Evolutionary conservation across 1,140 invertebrate genomes (phyloP).

Genomic region (Drosophila takahashii): DNA sequence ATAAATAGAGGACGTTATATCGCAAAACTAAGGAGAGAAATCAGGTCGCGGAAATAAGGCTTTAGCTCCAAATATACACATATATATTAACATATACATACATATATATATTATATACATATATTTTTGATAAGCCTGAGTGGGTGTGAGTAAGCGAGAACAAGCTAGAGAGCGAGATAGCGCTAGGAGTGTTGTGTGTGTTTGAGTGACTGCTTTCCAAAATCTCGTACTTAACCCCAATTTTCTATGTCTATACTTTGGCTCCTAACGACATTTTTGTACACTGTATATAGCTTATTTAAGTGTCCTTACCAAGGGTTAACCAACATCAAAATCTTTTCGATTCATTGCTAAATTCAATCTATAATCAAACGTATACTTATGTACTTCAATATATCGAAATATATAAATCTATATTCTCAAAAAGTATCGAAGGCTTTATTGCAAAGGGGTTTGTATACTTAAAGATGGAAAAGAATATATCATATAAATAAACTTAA

Average conservation of each 20-base stretch:
- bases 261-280: conserved; percentile 46
- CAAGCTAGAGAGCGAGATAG: conserved; percentile 1
- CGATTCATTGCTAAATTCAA: conserved; percentile 50
- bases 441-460: too few species aligned
- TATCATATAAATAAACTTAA: too few species aligned
- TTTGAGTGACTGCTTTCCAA: conserved; percentile 33
- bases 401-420: conserved; percentile 45
- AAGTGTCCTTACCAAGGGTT: conserved; percentile 77
- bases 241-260: conserved; percentile 49
- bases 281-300: conserved; percentile 71
- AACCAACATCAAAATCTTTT: conserved; percentile 53
- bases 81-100: conserved; percentile 34
- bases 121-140: conserved; percentile 78
- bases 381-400: conserved; percentile 51
- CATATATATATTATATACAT: conserved; percentile 53
- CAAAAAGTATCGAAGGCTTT: conserved; percentile 4
- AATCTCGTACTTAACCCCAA: conserved; percentile 52
- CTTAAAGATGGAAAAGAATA: not conserved
- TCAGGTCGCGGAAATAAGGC: conserved; percentile 19
- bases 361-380: conserved; percentile 49
- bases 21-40: not conserved
- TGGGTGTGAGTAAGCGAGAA: conserved; percentile 37
- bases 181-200: conserved; percentile 7
- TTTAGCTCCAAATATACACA: conserved; percentile 47
- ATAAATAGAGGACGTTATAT: not conserved